Evolutionary conservation across 2,888 invertebrate genomes (phyloP).

Genomic region (Idaea aversata): DNA sequence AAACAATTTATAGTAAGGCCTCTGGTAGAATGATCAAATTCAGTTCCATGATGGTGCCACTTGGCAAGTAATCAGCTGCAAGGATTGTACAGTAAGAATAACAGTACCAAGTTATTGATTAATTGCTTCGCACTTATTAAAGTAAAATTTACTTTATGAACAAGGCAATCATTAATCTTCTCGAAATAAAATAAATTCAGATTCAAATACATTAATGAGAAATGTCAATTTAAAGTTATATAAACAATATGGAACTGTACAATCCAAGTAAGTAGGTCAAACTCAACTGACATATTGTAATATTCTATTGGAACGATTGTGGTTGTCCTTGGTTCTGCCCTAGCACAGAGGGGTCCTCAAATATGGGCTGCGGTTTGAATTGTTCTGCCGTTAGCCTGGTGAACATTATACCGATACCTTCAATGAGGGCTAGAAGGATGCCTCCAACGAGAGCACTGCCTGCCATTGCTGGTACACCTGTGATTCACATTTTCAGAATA

Average conservation of each 20-base stretch:
- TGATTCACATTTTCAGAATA: slow-evolving; percentile 26
- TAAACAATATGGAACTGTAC: background rate
- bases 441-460: slow-evolving; percentile 98
- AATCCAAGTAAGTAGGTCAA: slow-evolving; percentile 9
- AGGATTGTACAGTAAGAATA: background rate
- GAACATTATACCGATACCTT: slow-evolving; percentile 97
- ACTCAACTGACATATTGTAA: slow-evolving; percentile 39
- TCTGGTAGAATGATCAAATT: background rate
- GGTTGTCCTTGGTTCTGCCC: slow-evolving; percentile 74
- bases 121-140: background rate
- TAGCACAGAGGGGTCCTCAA: slow-evolving; percentile 88
- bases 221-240: background rate
- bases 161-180: background rate
- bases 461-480: slow-evolving; percentile 90
- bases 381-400: slow-evolving; percentile 95
- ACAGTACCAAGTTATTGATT: background rate
- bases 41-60: background rate
- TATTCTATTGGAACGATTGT: slow-evolving; percentile 57
- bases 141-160: too few relatives aligned
- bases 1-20: too few relatives aligned
- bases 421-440: slow-evolving; percentile 96
- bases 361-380: slow-evolving; percentile 91
- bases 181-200: background rate
- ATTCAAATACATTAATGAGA: slow-evolving; percentile 7
- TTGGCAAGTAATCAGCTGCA: background rate